Percentiles rank a stretch among this genome's conserved stretches.
phyloP scores from a whole-genome alignment of 2,888 invertebrate species.

The Pseudococcus longispinus region DNA sequence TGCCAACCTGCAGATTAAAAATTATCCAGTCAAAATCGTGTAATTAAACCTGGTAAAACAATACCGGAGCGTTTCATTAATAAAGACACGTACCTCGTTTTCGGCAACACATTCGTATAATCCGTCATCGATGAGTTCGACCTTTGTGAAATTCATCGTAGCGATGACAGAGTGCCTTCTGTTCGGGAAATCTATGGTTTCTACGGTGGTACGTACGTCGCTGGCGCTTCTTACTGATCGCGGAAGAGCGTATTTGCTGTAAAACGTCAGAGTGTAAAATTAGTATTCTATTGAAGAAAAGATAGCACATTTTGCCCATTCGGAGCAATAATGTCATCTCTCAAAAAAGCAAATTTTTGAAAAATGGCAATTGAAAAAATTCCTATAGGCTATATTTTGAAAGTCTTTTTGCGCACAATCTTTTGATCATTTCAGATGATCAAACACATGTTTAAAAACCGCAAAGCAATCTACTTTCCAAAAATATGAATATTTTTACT shows the following conservation, averaged over 20 bases:
- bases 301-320: no score
- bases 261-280: neutral
- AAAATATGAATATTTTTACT: no score
- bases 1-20: conserved; percentile 62
- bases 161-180: conserved; percentile 67
- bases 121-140: conserved; percentile 80
- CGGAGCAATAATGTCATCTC: no score
- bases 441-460: no score
- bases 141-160: conserved; percentile 72
- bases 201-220: neutral
- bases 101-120: conserved; percentile 85
- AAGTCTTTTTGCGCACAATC: no score
- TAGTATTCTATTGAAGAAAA: neutral
- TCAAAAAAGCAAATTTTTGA: no score
- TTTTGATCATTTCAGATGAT: no score
- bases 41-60: neutral
- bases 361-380: no score
- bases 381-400: no score
- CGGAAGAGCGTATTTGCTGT: neutral
- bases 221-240: neutral
- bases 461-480: no score
- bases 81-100: conserved; percentile 66
- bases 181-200: neutral
- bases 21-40: neutral
- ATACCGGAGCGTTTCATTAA: neutral